Evolutionary conservation across 2,888 invertebrate species (phyloP).

Genomic region (Euzophera pinguis): DNA sequence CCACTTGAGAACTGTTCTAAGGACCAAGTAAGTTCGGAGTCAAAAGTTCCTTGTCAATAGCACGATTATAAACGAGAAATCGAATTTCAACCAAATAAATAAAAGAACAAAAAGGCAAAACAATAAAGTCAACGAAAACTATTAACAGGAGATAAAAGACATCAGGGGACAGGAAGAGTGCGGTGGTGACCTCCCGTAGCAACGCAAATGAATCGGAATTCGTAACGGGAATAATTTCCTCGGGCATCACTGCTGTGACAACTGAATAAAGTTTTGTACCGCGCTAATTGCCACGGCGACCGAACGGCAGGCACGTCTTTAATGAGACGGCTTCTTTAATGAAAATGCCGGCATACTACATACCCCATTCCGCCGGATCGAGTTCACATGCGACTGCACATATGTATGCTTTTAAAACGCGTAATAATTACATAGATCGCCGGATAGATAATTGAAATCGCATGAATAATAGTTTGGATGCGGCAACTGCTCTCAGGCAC

Average conservation of each 20-base stretch:
- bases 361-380: constrained; percentile 14
- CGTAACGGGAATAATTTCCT: constrained; percentile 52
- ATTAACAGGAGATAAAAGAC: constrained; percentile 19
- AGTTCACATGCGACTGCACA: constrained; percentile 19
- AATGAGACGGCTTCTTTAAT: constrained; percentile 75
- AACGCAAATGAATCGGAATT: constrained; percentile 52
- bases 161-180: constrained; percentile 14
- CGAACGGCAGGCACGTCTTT: constrained; percentile 60
- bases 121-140: constrained; percentile 14
- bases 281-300: constrained; percentile 63
- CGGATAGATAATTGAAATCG: constrained; percentile 58
- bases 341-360: constrained; percentile 58
- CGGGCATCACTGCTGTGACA: constrained; percentile 39
- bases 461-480: constrained; percentile 53
- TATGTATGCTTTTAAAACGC: constrained; percentile 35
- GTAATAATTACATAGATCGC: constrained; percentile 52
- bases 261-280: constrained; percentile 67
- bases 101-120: not conserved
- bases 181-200: constrained; percentile 20
- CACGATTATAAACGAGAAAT: too few species aligned
- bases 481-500: constrained; percentile 47
- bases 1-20: too few species aligned
- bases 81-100: too few species aligned
- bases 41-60: too few species aligned
- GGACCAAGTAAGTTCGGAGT: too few species aligned